phyloP scores from a whole-genome alignment of 2,888 invertebrate species.

The Melanotus villosus region DNA sequence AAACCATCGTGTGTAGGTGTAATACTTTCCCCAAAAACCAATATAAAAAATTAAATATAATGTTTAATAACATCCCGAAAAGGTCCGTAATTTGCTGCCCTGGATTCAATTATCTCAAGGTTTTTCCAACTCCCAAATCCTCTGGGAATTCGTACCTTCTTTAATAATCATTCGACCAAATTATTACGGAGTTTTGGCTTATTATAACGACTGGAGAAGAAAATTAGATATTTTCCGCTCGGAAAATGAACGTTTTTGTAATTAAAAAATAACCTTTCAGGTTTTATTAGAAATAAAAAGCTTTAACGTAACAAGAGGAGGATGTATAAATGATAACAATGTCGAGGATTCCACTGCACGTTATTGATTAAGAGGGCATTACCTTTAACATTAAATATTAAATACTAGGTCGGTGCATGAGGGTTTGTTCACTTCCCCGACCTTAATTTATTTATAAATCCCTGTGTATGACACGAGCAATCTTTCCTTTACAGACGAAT shows the following conservation, averaged over 20 bases:
- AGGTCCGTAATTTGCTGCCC: neutral
- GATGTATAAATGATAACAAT: too few species aligned
- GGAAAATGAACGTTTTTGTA: neutral
- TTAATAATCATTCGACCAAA: neutral
- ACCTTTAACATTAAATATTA: slow-evolving; percentile 17
- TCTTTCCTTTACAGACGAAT: neutral
- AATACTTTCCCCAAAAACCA: too few species aligned
- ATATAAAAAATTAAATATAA: too few species aligned
- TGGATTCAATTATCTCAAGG: neutral
- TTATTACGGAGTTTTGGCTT: neutral
- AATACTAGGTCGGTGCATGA: slow-evolving; percentile 19
- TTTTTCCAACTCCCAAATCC: neutral
- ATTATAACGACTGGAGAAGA: neutral
- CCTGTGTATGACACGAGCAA: neutral
- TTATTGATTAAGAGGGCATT: slow-evolving; percentile 16
- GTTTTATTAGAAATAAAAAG: too few species aligned
- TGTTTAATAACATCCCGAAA: neutral
- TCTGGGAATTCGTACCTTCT: neutral
- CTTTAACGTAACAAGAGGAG: neutral
- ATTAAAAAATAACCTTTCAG: neutral
- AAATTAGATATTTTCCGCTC: slow-evolving; percentile 8
- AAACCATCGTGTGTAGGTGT: too few species aligned
- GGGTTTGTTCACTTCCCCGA: slow-evolving; percentile 4
- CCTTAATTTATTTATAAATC: neutral
- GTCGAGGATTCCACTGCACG: neutral